Evolutionary conservation across 1,140 invertebrate genomes (phyloP), one percentile per base, ranked within the genome.

Genomic region (Drosophila orena): DNA sequence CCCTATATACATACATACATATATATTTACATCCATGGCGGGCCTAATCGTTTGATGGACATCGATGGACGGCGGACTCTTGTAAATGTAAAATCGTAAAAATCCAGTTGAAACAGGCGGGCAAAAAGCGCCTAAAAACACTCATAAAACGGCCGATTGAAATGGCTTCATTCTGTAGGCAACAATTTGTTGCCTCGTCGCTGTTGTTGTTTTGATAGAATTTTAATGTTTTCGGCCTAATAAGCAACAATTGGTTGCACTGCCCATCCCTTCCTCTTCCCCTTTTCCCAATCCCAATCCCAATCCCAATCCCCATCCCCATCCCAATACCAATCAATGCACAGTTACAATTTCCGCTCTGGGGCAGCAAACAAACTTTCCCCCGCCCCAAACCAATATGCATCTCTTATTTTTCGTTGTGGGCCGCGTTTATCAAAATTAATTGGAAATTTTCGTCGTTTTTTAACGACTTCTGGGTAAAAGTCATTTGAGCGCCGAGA

Each of bases 391-490:
- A 38, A 37, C 37, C 40, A 24, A 44, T 77, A 64, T 68, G 62
- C 57, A 77, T 40, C 46, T 59, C 66, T 44, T 52, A 17, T 24
- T 24, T 52, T 46, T 60, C 54, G 27, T 57, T 55, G 50, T 68
- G 75, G 79, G 64, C 65, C 68, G 77, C 77, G 85, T 89, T 89
- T 89, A 89, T 89, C 84, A 89, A 89, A 88, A 89, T 89, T 89
- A 89, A 89, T 89, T 89, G 84, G 73, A 89, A 89, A 89, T 88
- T 88, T 88, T 89, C 79, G 84, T 89, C 79, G 84, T 70, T 89
- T 89, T 88, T 89, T 89, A 89, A 89, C 85, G 84, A 89, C 84
- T 89, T 89, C 84, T 89, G 85, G 60, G 79, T 89, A 89, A 89
- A 89, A 89, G 79, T 89, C 84, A 89, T 89, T 83, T 70, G 69